phyloP scores from a whole-genome alignment of 1,140 invertebrate genomes.

The Drosophila pandora region DNA sequence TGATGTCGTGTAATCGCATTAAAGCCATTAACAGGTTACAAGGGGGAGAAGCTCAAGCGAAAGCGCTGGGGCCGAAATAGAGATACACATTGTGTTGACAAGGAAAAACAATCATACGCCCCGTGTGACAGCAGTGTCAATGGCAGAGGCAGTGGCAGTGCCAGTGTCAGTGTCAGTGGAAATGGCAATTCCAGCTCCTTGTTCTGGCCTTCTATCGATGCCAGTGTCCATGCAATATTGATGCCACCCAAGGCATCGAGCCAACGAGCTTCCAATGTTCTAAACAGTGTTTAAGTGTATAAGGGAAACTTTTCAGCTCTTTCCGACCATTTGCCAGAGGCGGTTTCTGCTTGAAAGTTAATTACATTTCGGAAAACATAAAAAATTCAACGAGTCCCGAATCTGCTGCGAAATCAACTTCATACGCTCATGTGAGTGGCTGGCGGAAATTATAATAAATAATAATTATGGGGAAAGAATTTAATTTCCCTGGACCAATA shows the following conservation, averaged over 20 bases:
- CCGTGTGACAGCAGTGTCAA: slow-evolving; percentile 29
- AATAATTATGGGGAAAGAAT: slow-evolving; percentile 37
- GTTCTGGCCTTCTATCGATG: slow-evolving; percentile 25
- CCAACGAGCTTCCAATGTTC: slow-evolving; percentile 41
- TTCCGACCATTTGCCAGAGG: background rate
- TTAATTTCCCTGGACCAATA: slow-evolving; percentile 24
- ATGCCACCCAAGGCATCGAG: slow-evolving; percentile 14
- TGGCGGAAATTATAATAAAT: slow-evolving; percentile 43
- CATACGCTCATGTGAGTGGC: slow-evolving; percentile 16
- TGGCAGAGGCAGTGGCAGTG: slow-evolving; percentile 22
- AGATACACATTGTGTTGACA: slow-evolving; percentile 25
- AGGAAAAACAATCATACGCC: slow-evolving; percentile 60
- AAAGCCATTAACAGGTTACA: slow-evolving; percentile 53
- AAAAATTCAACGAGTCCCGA: slow-evolving; percentile 35
- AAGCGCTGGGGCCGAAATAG: background rate
- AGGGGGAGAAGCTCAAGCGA: background rate
- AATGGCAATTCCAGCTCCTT: background rate
- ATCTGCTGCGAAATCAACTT: slow-evolving; percentile 10
- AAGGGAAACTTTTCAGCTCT: slow-evolving; percentile 23
- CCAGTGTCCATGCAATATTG: slow-evolving; percentile 48
- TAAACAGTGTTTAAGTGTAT: slow-evolving; percentile 10
- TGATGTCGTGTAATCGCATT: slow-evolving; percentile 62
- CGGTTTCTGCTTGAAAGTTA: slow-evolving; percentile 34
- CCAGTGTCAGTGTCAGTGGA: slow-evolving; percentile 23
- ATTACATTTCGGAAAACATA: slow-evolving; percentile 42